Conservation (phyloP, 2,113 vertebrate species). For the Cavia aperea region DNA sequence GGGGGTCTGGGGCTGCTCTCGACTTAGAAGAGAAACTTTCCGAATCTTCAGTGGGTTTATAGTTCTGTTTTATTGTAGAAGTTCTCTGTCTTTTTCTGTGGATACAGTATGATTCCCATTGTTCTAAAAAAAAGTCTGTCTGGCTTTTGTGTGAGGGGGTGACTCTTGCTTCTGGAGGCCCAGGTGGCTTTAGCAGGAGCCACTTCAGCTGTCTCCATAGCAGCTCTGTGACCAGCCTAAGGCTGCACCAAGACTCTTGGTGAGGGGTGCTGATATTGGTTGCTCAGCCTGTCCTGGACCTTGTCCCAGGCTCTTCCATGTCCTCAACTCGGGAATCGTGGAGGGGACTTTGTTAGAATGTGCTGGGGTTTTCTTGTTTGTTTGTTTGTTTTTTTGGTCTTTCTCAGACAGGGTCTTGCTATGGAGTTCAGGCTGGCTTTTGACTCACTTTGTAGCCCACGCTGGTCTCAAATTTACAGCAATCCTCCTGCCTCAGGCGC, state of each 20-base stretch:
- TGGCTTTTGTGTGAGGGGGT: no score
- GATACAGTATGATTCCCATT: rapidly evolving
- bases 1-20: rapidly evolving
- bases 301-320: background rate
- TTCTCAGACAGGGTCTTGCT: no score
- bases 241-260: rapidly evolving
- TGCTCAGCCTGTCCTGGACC: rapidly evolving
- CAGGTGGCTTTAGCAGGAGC: rapidly evolving
- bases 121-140: rapidly evolving
- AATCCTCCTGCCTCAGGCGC: no score
- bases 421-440: no score
- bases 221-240: rapidly evolving
- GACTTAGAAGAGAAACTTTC: background rate
- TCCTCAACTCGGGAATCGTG: background rate
- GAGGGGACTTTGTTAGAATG: background rate
- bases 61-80: background rate
- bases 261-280: rapidly evolving
- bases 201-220: background rate
- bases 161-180: background rate
- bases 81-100: background rate
- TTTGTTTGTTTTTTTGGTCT: no score
- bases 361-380: background rate
- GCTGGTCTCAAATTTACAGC: no score
- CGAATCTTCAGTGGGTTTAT: rapidly evolving
- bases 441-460: no score